Percentiles rank a stretch among this genome's conserved stretches.
Conservation (phyloP, 2,113 vertebrate genomes). For the Choloepus hoffmanni region DNA sequence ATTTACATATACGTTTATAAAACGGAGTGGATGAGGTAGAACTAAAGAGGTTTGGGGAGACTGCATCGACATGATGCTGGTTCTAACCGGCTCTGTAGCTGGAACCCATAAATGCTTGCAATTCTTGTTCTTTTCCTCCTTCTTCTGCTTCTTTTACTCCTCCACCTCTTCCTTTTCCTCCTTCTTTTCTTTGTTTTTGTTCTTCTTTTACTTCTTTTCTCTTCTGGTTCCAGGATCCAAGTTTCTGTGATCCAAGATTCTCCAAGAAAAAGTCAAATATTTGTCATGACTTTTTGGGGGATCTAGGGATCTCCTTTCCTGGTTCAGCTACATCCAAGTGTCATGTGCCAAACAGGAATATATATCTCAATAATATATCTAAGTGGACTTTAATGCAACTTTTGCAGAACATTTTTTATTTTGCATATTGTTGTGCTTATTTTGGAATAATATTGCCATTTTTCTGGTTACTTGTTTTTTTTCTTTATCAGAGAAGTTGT, state of each 20-base stretch:
- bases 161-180: too few relatives aligned
- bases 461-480: neutral
- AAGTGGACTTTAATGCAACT: neutral
- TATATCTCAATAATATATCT: accelerated
- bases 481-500: too few relatives aligned
- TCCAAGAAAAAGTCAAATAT: too few relatives aligned
- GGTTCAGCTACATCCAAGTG: accelerated
- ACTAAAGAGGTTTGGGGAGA: neutral
- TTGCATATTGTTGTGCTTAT: neutral
- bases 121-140: neutral
- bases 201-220: neutral
- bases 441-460: neutral
- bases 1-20: neutral
- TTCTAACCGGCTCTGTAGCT: neutral
- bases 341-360: neutral
- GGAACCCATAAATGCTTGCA: too few relatives aligned
- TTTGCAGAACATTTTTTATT: neutral
- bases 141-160: neutral
- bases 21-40: neutral
- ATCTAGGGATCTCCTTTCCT: neutral
- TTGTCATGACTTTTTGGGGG: too few relatives aligned
- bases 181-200: neutral
- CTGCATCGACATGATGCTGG: too few relatives aligned
- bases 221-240: neutral
- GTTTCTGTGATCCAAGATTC: neutral